Evolutionary conservation across 2,113 vertebrate genomes (phyloP), one percentile per base, ranked within the genome.

Genomic region (Australoheros scitulus): DNA sequence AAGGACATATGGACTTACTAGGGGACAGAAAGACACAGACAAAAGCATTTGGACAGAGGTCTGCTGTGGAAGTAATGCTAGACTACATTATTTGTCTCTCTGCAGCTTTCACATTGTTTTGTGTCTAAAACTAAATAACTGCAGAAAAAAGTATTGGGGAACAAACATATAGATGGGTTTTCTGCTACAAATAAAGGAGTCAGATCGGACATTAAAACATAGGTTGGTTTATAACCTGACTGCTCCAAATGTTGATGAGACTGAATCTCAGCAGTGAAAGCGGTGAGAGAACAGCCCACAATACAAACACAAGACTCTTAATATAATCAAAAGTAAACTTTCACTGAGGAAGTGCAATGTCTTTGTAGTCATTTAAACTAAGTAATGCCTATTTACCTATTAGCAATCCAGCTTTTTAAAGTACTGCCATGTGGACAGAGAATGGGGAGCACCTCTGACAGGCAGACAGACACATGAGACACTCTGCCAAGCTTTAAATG

Each of bases 1-100:
- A 77, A 64, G 82, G 64, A 90, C 89, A 93, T 95, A 93, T 91
- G 91, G 94, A 88, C 76, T 78, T 11, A 26, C 78, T 52, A 52
- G 56, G 18, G 18, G 3, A 9, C 3, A 11, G 47, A 52, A 15
- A 88, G 74, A 87, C 74, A 24, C 11, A 57, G 56, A 92, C 88
- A 88, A 88, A 89, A 68, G 87, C 43, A 47, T 6, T 47, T 61
- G 72, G 75, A 75, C 41, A 50, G 75, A n/a, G 22, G 26, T 64
- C 61, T 14, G 38, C 58, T 50, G 65, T 50, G 18, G 64, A 56
- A 55, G 17, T 61, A 72, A 86, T 34, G 6, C 17, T 24, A n/a
- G 50, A 7, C 60, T 22, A 52, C 56, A 79, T 82, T 11, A 26
- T 38, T 24, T 78, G 36, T 24, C 24, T 24, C 18, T 13, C 2